Conservation (phyloP, 2,797 vertebrate genomes). For the Alosa sapidissima region DNA sequence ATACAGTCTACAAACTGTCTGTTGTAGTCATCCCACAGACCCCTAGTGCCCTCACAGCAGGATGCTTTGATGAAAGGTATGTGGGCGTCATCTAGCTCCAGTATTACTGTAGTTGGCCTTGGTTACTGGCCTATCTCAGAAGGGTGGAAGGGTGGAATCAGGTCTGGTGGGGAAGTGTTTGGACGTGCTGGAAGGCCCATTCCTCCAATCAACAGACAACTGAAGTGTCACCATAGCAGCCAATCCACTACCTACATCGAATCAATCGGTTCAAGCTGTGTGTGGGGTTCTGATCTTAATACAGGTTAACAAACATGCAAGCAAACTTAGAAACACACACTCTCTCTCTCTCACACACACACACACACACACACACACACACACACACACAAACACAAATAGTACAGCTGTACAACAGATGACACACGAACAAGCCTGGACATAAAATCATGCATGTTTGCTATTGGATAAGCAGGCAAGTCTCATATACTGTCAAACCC, state of each 20-base stretch:
- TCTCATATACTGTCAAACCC: background rate
- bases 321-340: background rate
- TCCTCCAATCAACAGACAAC: background rate
- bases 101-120: background rate
- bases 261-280: slow-evolving; percentile 12
- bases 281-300: background rate
- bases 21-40: background rate
- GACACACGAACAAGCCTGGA: background rate
- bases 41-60: background rate
- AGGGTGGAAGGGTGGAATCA: background rate
- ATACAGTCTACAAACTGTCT: background rate
- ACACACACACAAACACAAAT: background rate
- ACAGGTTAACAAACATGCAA: background rate
- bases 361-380: background rate
- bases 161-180: background rate
- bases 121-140: background rate
- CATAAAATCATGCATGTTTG: background rate
- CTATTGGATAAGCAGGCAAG: background rate
- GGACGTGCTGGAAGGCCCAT: background rate
- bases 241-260: slow-evolving; percentile 6
- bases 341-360: too few relatives aligned
- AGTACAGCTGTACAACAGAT: background rate
- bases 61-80: background rate
- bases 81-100: background rate
- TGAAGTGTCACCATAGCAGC: background rate